Base-by-base conservation (phyloP, 2,797 vertebrate genomes). In the Gouania willdenowi region DNA sequence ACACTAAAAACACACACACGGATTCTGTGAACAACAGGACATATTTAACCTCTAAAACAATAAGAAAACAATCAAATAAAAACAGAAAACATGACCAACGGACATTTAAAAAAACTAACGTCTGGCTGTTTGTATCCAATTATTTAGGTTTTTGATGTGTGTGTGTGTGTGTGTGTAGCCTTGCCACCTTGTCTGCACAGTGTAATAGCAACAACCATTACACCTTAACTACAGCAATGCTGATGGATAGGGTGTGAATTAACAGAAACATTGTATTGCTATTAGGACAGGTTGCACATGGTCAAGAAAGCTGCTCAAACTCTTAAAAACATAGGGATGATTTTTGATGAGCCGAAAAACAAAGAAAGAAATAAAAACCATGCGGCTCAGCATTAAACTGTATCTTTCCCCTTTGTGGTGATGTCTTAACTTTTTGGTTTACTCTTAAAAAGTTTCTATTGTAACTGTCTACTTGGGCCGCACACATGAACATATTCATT, bases 131-230 rank as follows among this genome's bases (percentile, higher is more conserved):
- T 65, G 42, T 56, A 49, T 65, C 49, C 40, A 60, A 62, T 63
- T 52, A 20, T 55, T 36, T n/a, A n/a, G n/a, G n/a, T n/a, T n/a
- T n/a, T n/a, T n/a, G 40, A 62, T 64, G 49, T 53, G 47, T 67
- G 27, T 46, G 6, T n/a, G n/a, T n/a, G n/a, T n/a, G n/a, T n/a
- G n/a, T n/a, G 25, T 26, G 34, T 66, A 84, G 75, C 70, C 75
- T 66, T 83, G 75, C 71, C 75, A 80, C 75, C 64, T 79, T 77
- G 72, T 71, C 81, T 79, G 77, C 79, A 82, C 79, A 81, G 74
- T 73, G 79, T 80, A 80, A 76, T 61, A 78, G 75, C 54, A 81
- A 83, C 71, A 80, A 75, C 77, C 77, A 77, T 71, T 79, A 76
- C 76, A 87, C 77, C 67, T 23, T 51, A 74, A 86, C 80, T 63